Base-by-base conservation (phyloP, 2,888 invertebrate species). In the Caenorhabditis zanzibari region DNA sequence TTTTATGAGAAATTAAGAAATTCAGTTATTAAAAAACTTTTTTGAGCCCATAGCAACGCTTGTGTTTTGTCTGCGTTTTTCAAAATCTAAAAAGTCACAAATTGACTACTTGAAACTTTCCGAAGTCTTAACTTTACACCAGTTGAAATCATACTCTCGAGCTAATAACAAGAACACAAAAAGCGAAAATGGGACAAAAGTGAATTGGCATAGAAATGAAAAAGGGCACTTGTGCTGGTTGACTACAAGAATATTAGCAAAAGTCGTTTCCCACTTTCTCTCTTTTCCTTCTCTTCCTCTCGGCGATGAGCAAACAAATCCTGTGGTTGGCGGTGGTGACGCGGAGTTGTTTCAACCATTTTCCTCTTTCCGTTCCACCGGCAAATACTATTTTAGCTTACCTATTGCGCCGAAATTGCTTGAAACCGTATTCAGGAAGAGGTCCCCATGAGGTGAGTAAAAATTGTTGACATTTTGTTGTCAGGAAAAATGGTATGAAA, bases 241-340 rank as follows among this genome's bases (percentile, higher is more conserved):
- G 80, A 32, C 81, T 81, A 73, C 74, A 81, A 81, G 68, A 80
- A 61, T 81, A 75, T 75, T 69, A 69, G 69, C 74, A 54, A 47
- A 58, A 22, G n/a, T 35, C 49, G 47, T 56, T 75, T 58, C 44
- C 66, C 52, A 24, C 35, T 54, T 28, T 41, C 54, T 38, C 38
- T 49, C 68, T 66, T n/a, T 49, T 54, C 32, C 22, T 32, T 54
- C 52, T 41, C 61, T 22, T 61, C 56, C 44, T 61, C 71, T 49
- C 69, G 44, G 44, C 74, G 69, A 73, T 68, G 81, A 81, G 81
- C 81, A 81, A 81, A 81, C 74, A 81, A 75, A 81, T 81, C 73
- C 74, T 38, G 52, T 64, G 77, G 64, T n/a, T 69, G 56, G 73
- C 26, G 63, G 73, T 49, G 63, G 63, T 44, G 64, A 54, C 52